Evolutionary conservation across 2,113 vertebrate species (phyloP), one percentile per base, ranked within the genome.

Genomic region (Leptobrachium leishanense): DNA sequence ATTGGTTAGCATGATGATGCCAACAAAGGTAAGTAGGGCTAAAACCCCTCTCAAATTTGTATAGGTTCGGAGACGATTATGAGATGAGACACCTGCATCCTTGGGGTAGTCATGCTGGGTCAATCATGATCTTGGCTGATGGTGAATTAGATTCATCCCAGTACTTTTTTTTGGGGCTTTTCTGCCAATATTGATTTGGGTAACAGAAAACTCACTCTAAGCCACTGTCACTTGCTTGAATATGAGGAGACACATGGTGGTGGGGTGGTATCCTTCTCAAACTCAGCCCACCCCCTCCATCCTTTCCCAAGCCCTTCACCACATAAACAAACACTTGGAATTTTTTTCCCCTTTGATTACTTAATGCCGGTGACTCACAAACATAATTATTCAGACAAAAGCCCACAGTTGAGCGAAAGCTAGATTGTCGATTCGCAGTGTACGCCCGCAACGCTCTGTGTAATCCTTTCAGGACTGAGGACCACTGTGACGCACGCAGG

Each of bases 361-460:
- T 72, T 39, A 72, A 71, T 11, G 68, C 76, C 41, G 8, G 62
- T 79, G 77, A 79, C 69, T 79, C 69, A 55, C 46, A 66, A 44
- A 73, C 62, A 54, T 73, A 54, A 54, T 72, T 69, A 66, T 79
- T 66, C 44, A 72, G 69, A 79, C 68, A 74, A 74, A 73, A 74
- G 72, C 41, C 44, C 64, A 64, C 72, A 74, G 43, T 44, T 15
- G 53, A 64, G 57, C 3, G 15, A 74, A 46, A 11, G n/a, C 10
- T 31, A 53, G 57, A 44, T 44, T n/a, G 57, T 55, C 7, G n/a
- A 44, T 63, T 64, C 69, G 43, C 50, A 66, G 46, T 9, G 13
- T 50, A 55, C 62, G 55, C 76, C 72, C 46, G 15, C 69, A 40
- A 31, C 1, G 64, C n/a, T 67, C 63, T 79, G 43, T 71, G 57